phyloP scores from a whole-genome alignment of 1,140 invertebrate genomes.

The Drosophila hydei region DNA sequence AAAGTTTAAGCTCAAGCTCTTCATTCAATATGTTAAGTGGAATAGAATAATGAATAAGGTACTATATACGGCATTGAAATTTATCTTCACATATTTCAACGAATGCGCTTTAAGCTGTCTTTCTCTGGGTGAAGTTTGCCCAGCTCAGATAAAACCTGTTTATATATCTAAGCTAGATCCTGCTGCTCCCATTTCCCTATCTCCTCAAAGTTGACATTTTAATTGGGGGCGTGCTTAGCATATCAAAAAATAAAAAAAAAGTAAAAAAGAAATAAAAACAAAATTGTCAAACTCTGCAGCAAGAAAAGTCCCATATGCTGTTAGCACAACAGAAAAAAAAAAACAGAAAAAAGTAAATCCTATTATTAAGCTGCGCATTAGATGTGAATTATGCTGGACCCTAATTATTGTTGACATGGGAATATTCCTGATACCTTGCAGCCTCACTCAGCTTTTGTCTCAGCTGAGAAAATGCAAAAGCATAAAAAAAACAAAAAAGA shows the following conservation, averaged over 20 bases:
- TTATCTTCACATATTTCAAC: no score
- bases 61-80: no score
- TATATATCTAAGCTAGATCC: neutral
- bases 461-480: conserved; percentile 57
- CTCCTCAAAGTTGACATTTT: conserved; percentile 42
- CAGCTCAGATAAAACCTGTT: neutral
- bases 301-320: conserved; percentile 26
- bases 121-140: no score
- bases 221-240: conserved; percentile 35
- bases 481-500: conserved; percentile 56
- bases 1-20: no score
- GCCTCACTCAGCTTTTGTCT: conserved; percentile 15
- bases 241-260: conserved; percentile 7
- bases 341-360: neutral
- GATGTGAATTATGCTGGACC: conserved; percentile 66
- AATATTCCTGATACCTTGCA: conserved; percentile 44
- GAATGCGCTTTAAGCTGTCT: no score
- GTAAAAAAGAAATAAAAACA: conserved; percentile 13
- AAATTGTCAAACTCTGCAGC: conserved; percentile 31
- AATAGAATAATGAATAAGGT: no score
- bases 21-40: no score
- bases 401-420: conserved; percentile 80
- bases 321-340: neutral
- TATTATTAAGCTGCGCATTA: conserved; percentile 39
- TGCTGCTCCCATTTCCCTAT: neutral